phyloP scores from a whole-genome alignment of 2,113 vertebrate species.

The Benitochromis conjunctus region DNA sequence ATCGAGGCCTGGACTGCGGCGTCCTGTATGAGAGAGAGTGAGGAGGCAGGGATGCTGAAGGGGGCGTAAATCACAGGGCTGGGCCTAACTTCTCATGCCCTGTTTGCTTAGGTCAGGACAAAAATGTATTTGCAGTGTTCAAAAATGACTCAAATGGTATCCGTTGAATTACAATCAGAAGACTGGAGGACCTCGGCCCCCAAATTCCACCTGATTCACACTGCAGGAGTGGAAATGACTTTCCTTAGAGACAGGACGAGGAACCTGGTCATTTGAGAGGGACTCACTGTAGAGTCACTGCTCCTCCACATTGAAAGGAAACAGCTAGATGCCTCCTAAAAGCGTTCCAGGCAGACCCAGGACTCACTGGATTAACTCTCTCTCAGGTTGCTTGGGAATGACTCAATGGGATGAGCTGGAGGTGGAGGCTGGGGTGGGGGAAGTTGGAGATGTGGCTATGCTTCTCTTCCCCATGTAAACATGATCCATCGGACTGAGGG shows the following conservation, averaged over 20 bases:
- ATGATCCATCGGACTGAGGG: no score
- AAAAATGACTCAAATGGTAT: background rate
- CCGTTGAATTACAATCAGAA: background rate
- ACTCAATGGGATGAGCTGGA: background rate
- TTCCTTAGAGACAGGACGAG: background rate
- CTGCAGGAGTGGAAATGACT: background rate
- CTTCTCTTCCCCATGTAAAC: background rate
- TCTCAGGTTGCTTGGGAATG: background rate
- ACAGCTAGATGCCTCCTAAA: background rate
- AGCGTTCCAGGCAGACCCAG: fast-evolving
- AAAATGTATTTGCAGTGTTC: background rate
- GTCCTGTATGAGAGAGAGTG: background rate
- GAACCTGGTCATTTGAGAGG: background rate
- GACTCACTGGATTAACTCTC: background rate
- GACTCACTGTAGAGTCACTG: background rate
- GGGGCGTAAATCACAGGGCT: fast-evolving
- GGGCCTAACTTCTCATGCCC: fast-evolving
- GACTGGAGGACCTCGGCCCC: background rate
- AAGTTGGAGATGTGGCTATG: background rate
- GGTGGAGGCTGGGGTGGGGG: background rate
- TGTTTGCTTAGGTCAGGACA: background rate
- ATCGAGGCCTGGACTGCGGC: background rate
- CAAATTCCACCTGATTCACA: background rate
- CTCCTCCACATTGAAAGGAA: background rate
- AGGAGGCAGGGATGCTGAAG: background rate